A percentile compares a stretch with the other conserved stretches of the same genome.
Conservation (phyloP, 2,113 vertebrate species). For the Ia io region DNA sequence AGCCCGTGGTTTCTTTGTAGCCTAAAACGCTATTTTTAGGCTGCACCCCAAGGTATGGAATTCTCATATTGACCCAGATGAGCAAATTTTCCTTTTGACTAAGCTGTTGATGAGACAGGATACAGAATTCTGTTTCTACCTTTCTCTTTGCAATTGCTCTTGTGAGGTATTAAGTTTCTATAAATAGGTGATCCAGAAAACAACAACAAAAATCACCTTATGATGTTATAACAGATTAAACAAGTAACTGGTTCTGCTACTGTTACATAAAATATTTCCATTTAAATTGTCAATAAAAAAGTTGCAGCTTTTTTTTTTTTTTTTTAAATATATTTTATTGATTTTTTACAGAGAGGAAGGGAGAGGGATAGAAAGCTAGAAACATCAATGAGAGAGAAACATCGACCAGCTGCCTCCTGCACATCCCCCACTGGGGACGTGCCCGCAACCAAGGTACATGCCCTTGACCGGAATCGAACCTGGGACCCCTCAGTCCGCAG, state of each 20-base stretch:
- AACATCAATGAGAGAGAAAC: too few species aligned
- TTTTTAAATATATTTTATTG: too few species aligned
- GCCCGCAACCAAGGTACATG: too few species aligned
- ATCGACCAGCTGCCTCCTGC: too few species aligned
- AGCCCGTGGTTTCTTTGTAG: slow-evolving; percentile 48
- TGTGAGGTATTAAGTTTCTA: slow-evolving; percentile 23
- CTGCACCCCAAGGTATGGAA: background rate
- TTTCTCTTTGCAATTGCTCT: slow-evolving; percentile 22
- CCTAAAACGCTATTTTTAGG: slow-evolving; percentile 6
- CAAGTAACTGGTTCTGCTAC: slow-evolving; percentile 24
- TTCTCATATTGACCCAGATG: background rate
- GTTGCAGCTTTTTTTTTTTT: slow-evolving; percentile 7
- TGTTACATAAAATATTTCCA: background rate
- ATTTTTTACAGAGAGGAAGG: too few species aligned
- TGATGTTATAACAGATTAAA: slow-evolving; percentile 32
- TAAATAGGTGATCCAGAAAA: background rate
- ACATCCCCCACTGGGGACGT: too few species aligned
- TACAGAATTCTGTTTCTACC: background rate
- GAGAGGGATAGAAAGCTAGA: too few species aligned
- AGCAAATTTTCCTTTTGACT: slow-evolving; percentile 30
- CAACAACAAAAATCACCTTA: background rate
- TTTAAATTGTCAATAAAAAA: slow-evolving; percentile 41
- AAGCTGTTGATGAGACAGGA: slow-evolving; percentile 9
- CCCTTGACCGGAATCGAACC: too few species aligned
- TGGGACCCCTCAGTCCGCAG: too few species aligned